Conservation (phyloP, 2,888 invertebrate genomes). For the Oxystoma pomonae region DNA sequence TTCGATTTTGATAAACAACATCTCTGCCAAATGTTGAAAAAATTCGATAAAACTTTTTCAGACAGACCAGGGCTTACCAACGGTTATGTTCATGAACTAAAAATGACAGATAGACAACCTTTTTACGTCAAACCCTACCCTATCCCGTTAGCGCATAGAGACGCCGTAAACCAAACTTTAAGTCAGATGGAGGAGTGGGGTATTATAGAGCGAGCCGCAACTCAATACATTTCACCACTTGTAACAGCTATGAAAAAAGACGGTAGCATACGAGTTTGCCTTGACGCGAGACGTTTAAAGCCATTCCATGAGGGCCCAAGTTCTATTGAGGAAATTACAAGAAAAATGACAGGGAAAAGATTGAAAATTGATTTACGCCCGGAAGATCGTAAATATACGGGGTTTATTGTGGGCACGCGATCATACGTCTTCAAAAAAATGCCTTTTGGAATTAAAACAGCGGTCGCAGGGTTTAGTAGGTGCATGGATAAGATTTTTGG, state of each 20-base stretch:
- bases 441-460: slow-evolving; percentile 23
- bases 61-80: slow-evolving; percentile 9
- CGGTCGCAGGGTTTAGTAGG: slow-evolving; percentile 21
- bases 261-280: slow-evolving; percentile 13
- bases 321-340: slow-evolving; percentile 22
- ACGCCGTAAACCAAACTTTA: slow-evolving; percentile 4
- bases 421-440: slow-evolving; percentile 10
- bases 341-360: slow-evolving; percentile 18
- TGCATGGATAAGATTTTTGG: slow-evolving; percentile 21
- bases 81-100: background rate
- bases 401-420: slow-evolving; percentile 24
- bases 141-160: background rate
- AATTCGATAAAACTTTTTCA: slow-evolving; percentile 8
- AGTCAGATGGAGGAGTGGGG: slow-evolving; percentile 15
- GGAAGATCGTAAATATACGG: slow-evolving; percentile 26
- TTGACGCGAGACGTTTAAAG: slow-evolving; percentile 13
- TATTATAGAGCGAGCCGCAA: background rate
- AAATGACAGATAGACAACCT: slow-evolving; percentile 3
- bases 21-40: background rate
- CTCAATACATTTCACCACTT: slow-evolving; percentile 12
- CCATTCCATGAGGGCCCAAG: slow-evolving; percentile 17
- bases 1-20: background rate
- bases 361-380: slow-evolving; percentile 26
- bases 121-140: slow-evolving; percentile 3
- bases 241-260: slow-evolving; percentile 11